These are phyloP conservation scores for Brachyhypopomus gauderio DNA, from an alignment of 2,113 vertebrate genomes.

Conservation along the genomic window DNA sequence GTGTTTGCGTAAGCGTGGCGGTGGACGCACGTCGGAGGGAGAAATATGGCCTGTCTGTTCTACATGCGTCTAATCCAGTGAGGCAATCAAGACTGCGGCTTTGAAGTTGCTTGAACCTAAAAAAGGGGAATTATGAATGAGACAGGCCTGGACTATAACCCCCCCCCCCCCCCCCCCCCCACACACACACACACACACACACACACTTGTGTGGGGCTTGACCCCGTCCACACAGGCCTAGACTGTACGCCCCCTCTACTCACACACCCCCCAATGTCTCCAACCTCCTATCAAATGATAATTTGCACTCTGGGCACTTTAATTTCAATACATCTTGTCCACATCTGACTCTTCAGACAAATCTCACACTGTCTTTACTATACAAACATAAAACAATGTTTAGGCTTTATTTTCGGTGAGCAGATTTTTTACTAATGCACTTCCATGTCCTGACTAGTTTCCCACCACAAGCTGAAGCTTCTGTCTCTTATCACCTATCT, in stretches of 20 bases:
- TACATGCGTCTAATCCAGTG: slow-evolving; percentile 38
- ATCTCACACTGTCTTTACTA: background rate
- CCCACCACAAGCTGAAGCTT: slow-evolving; percentile 23
- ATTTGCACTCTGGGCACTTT: background rate
- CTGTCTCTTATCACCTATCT: slow-evolving; percentile 27
- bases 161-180: background rate
- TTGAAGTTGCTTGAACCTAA: slow-evolving; percentile 35
- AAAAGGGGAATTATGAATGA: slow-evolving; percentile 1
- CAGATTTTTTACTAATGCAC: slow-evolving; percentile 14
- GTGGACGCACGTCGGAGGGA: background rate
- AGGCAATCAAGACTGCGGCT: slow-evolving; percentile 22
- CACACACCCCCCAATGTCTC: background rate
- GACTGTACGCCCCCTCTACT: no score
- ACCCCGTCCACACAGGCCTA: no score
- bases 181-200: no score
- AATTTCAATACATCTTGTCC: slow-evolving; percentile 18
- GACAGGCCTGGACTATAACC: background rate
- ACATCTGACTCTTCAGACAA: background rate
- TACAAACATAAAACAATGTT: background rate
- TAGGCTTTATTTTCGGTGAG: background rate
- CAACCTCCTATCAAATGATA: slow-evolving; percentile 16
- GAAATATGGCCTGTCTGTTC: slow-evolving; percentile 37
- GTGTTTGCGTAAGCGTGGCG: slow-evolving; percentile 51
- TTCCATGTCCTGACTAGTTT: slow-evolving; percentile 22
- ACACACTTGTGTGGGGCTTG: no score